These are phyloP conservation scores for Laupala kohalensis DNA, from an alignment of 1,140 invertebrate species.

Conservation along the genomic window DNA sequence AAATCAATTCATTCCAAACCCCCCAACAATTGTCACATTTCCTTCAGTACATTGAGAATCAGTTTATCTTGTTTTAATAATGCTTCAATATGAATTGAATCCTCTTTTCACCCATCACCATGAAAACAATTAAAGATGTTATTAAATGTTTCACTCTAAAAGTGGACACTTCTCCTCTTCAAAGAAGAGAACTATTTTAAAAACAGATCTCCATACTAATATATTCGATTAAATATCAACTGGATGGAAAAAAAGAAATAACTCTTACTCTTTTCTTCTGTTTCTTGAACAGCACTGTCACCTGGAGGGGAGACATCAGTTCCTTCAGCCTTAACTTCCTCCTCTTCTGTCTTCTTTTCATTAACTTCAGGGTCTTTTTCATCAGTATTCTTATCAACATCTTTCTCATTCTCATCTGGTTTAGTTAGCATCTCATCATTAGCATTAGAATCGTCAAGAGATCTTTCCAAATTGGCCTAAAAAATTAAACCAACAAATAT, in stretches of 20 bases:
- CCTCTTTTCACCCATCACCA: no score
- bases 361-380: slow-evolving; percentile 18
- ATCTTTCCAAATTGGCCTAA: slow-evolving; percentile 20
- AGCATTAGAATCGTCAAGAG: neutral
- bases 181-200: no score
- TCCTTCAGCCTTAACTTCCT: slow-evolving; percentile 22
- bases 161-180: no score
- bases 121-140: no score
- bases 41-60: no score
- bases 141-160: no score
- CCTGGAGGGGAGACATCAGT: slow-evolving; percentile 14
- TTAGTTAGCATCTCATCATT: slow-evolving; percentile 9
- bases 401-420: slow-evolving; percentile 7
- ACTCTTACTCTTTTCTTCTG: neutral
- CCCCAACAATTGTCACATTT: no score
- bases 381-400: slow-evolving; percentile 10
- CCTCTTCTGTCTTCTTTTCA: slow-evolving; percentile 29
- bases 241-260: neutral
- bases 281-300: neutral
- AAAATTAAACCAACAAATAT: slow-evolving; percentile 12
- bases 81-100: no score
- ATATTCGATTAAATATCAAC: neutral
- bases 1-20: no score
- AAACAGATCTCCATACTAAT: no score
- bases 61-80: no score